Percentiles rank a stretch among this genome's conserved stretches.
Evolutionary conservation across 2,113 vertebrate species (phyloP).

Genomic region (Boulengeromyrus knoepffleri): DNA sequence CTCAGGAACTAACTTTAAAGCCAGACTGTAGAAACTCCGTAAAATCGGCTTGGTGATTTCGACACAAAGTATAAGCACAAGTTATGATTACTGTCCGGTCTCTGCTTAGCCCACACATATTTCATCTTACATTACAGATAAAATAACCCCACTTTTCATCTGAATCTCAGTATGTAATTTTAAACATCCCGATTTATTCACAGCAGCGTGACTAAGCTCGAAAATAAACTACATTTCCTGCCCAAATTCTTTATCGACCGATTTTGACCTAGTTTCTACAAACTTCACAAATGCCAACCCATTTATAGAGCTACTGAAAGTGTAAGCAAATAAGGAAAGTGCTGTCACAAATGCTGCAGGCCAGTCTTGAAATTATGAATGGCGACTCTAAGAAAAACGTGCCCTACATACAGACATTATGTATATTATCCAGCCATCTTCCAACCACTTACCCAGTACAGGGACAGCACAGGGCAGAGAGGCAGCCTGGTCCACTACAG

Average conservation of each 20-base stretch:
- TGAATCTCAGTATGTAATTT: conserved; percentile 5
- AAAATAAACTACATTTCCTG: background rate
- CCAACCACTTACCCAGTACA: background rate
- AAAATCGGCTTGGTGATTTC: background rate
- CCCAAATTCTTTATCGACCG: background rate
- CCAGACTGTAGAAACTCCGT: background rate
- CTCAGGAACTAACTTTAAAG: background rate
- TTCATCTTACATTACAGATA: conserved; percentile 5
- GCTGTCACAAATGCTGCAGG: background rate
- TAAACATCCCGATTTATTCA: conserved; percentile 9
- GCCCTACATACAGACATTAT: background rate
- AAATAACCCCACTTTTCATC: background rate
- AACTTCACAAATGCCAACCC: background rate
- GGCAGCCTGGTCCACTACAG: background rate
- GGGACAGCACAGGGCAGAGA: background rate
- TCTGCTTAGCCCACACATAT: background rate
- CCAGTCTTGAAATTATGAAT: background rate
- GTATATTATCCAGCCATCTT: background rate
- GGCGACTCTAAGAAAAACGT: background rate
- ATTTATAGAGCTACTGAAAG: background rate
- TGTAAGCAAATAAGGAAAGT: background rate
- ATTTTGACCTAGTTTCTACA: background rate
- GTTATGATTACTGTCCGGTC: background rate
- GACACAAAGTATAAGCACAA: background rate
- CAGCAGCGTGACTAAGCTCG: conserved; percentile 11